Percentiles rank a stretch among this genome's conserved stretches.
phyloP scores from a whole-genome alignment of 2,888 invertebrate species.

The Drosophila tripunctata region DNA sequence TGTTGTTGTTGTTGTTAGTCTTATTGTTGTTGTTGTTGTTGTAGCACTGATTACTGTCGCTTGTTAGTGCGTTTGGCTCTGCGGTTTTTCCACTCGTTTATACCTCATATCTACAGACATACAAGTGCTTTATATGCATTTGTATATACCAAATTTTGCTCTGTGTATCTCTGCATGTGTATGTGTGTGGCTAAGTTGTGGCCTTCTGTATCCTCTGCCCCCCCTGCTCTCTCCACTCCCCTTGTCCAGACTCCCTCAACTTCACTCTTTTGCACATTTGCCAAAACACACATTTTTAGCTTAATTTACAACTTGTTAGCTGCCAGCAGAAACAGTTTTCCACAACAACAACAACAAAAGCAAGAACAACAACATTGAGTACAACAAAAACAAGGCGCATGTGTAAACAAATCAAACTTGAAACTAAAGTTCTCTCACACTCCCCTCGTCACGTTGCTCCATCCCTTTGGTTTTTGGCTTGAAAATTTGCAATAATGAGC shows the following conservation, averaged over 20 bases:
- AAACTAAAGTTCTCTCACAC: constrained; percentile 56
- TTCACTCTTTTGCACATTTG: constrained; percentile 56
- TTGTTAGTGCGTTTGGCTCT: constrained; percentile 75
- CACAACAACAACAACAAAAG: constrained; percentile 21
- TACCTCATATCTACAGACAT: constrained; percentile 21
- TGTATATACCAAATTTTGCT: constrained; percentile 15
- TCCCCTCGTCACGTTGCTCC: background rate
- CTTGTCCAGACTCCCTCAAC: background rate
- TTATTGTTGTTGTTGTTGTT: constrained; percentile 40
- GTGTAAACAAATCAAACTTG: constrained; percentile 73
- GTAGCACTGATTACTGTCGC: constrained; percentile 67
- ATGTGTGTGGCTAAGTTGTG: constrained; percentile 38
- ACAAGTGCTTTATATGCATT: constrained; percentile 22
- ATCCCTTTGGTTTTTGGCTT: background rate
- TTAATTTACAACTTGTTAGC: constrained; percentile 77
- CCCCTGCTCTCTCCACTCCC: background rate
- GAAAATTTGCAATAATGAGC: constrained; percentile 67
- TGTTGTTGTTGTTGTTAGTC: constrained; percentile 25
- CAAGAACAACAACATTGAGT: constrained; percentile 20
- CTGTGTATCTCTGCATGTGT: constrained; percentile 1
- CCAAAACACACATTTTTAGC: constrained; percentile 73
- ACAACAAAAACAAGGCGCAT: constrained; percentile 57
- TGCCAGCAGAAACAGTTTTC: constrained; percentile 61
- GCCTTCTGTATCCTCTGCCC: constrained; percentile 8
- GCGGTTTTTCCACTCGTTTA: constrained; percentile 67